Percentiles rank a stretch among this genome's conserved stretches.
Evolutionary conservation across 2,888 invertebrate species (phyloP).

Genomic region (Drosophila pullipes): DNA sequence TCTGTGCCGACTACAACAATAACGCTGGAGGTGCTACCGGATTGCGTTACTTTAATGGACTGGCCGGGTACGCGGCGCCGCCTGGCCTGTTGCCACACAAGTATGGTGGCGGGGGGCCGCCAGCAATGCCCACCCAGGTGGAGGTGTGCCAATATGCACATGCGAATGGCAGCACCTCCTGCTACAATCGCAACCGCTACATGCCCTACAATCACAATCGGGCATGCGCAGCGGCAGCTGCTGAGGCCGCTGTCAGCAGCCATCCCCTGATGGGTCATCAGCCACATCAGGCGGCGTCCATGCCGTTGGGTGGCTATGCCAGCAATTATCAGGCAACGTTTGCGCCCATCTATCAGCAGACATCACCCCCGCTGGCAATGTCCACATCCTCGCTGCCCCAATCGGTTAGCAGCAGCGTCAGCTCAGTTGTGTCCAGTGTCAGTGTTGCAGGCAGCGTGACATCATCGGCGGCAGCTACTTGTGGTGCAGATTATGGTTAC

Average conservation of each 20-base stretch:
- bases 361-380: constrained; percentile 30
- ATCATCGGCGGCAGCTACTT: neutral
- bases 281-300: constrained; percentile 15
- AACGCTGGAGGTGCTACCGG: constrained; percentile 32
- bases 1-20: constrained; percentile 54
- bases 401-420: neutral
- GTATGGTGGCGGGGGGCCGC: constrained; percentile 24
- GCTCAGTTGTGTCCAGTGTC: constrained; percentile 11
- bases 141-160: constrained; percentile 74
- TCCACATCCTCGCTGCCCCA: constrained; percentile 15
- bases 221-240: constrained; percentile 66
- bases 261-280: constrained; percentile 40
- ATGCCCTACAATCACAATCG: constrained; percentile 83
- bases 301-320: constrained; percentile 28
- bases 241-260: constrained; percentile 50
- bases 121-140: constrained; percentile 27
- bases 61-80: constrained; percentile 44
- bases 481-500: constrained; percentile 23
- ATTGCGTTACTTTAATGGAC: constrained; percentile 53
- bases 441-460: constrained; percentile 9
- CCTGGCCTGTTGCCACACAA: constrained; percentile 43
- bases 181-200: constrained; percentile 83
- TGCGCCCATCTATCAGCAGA: constrained; percentile 72
- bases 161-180: constrained; percentile 59
- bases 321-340: constrained; percentile 51